Evolutionary conservation across 2,797 vertebrate genomes (phyloP).

Genomic region (Ibycter americanus): DNA sequence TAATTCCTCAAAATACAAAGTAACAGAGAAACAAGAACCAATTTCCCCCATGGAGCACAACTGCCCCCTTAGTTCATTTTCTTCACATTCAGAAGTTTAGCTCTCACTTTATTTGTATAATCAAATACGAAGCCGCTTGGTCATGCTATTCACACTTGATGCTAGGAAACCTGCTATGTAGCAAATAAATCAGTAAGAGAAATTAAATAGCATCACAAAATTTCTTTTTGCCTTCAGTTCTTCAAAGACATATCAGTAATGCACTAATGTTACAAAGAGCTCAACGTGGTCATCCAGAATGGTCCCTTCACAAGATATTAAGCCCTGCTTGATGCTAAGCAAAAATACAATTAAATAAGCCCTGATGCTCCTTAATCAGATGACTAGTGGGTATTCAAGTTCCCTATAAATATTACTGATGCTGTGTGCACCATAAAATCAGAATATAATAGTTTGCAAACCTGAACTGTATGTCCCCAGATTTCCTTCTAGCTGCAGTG

Average conservation of each 20-base stretch:
- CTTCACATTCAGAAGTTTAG: not conserved
- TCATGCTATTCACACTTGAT: not conserved
- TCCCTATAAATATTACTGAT: not conserved
- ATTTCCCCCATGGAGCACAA: not conserved
- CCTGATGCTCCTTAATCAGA: not conserved
- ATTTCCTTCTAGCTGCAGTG: not conserved
- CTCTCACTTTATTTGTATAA: not conserved
- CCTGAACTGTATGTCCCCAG: not conserved
- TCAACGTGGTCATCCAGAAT: not conserved
- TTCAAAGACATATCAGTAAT: not conserved
- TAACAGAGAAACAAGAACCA: not conserved
- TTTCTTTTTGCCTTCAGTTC: not conserved
- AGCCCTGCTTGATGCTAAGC: not conserved
- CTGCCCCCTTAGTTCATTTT: not conserved
- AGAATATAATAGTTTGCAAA: not conserved
- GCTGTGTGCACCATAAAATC: not conserved
- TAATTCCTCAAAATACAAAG: not conserved
- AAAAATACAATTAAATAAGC: slow-evolving; percentile 21
- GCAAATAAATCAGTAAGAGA: slow-evolving; percentile 42
- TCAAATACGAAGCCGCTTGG: not conserved
- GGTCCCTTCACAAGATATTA: not conserved
- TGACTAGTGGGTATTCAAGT: not conserved
- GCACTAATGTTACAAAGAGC: not conserved
- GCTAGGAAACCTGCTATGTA: not conserved
- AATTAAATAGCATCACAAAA: slow-evolving; percentile 22